Percentiles rank a stretch among this genome's conserved stretches.
Conservation (phyloP, 2,113 vertebrate genomes). For the Oostethus manadensis region DNA sequence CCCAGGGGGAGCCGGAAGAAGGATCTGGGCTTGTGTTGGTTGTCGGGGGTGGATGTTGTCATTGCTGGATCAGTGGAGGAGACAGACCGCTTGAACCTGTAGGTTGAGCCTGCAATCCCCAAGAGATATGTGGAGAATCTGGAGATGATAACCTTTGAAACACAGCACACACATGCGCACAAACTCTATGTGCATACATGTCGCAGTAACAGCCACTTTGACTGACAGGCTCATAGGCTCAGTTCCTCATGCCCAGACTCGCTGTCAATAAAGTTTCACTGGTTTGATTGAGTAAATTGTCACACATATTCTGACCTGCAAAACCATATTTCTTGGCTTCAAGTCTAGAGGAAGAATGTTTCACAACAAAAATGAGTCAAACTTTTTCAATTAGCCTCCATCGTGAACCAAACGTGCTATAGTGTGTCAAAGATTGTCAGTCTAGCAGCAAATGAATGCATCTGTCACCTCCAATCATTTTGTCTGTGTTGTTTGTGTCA, state of each 20-base stretch:
- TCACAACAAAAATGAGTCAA: not conserved
- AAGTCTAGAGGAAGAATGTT: not conserved
- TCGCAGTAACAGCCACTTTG: not conserved
- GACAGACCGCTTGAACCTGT: constrained; percentile 35
- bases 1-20: constrained; percentile 38
- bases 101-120: constrained; percentile 50
- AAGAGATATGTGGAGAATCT: constrained; percentile 38
- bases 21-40: constrained; percentile 24
- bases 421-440: constrained; percentile 9
- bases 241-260: not conserved
- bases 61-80: constrained; percentile 67
- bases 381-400: not conserved
- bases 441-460: constrained; percentile 18
- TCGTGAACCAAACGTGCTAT: not conserved
- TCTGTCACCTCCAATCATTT: constrained; percentile 34
- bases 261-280: not conserved
- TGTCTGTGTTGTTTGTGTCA: constrained; percentile 11
- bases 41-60: constrained; percentile 58
- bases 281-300: not conserved
- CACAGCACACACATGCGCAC: constrained; percentile 5
- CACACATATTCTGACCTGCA: not conserved
- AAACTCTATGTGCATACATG: not conserved
- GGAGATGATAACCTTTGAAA: constrained; percentile 33
- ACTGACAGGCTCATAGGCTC: not conserved
- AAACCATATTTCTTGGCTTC: too few species aligned